Evolutionary conservation across 2,888 invertebrate species (phyloP), one percentile per base, ranked within the genome.

Genomic region (Heliconius cydno): DNA sequence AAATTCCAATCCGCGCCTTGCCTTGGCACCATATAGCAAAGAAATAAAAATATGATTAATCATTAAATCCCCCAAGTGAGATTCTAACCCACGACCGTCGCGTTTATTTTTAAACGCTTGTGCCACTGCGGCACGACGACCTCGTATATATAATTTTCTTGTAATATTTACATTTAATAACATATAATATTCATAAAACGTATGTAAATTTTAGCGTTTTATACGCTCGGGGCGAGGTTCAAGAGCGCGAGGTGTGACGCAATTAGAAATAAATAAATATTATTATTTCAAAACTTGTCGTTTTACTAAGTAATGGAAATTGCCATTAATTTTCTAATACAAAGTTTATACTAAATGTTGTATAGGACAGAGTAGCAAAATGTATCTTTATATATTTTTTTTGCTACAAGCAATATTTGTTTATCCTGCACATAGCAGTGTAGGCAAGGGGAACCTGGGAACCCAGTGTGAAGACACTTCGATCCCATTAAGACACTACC

Each of bases 151-250:
- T 38, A n/a, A 38, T 68, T 68, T 68, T 13, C 38, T 6, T 25
- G 13, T 13, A n/a, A 38, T 38, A 68, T 41, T 52, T 41, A 68
- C 41, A 68, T 68, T 68, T 22, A 38, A 68, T 38, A n/a, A 68
- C 38, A 38, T 68, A 68, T 5, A 68, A 34, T 34, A 67, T 67
- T 22, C 12, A 60, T 60, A 60, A 63, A 63, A 63, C 5, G 13
- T 65, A 68, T 68, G 41, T 38, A 38, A 68, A 68, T 68, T 68
- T 41, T 13, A 68, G 5, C 10, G 13, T 68, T 68, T 68, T 68
- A 68, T 34, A 68, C 13, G 41, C 68, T 68, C 67, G 68, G 68
- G 68, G 68, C 68, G n/a, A 68, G 41, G 68, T 68, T 68, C 68
- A 68, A 68, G 68, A 68, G 68, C 68, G 67, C 67, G 34, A 25